Evolutionary conservation across 2,797 vertebrate species (phyloP).

Genomic region (Tokudaia tokunoshimensis): DNA sequence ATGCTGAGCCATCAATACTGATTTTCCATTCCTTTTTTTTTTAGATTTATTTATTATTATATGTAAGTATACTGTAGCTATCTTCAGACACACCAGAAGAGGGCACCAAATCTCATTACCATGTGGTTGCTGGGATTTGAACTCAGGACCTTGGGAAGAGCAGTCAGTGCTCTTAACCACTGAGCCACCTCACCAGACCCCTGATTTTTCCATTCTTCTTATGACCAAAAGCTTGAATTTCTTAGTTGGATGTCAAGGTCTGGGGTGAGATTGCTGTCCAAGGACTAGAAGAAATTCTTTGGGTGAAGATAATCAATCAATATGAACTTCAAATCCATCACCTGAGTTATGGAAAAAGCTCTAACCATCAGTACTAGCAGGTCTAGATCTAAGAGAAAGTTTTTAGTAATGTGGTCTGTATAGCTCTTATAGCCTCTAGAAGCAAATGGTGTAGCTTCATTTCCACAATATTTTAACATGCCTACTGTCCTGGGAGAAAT

Average conservation of each 20-base stretch:
- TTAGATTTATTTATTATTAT: no score
- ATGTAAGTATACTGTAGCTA: no score
- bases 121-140: no score
- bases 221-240: constrained; percentile 52
- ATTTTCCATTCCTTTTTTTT: neutral
- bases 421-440: constrained; percentile 66
- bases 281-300: constrained; percentile 46
- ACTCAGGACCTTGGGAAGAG: no score
- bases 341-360: neutral
- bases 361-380: neutral
- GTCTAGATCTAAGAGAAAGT: neutral
- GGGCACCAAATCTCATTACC: no score
- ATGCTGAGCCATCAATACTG: neutral
- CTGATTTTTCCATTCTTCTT: constrained; percentile 2
- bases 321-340: constrained; percentile 38
- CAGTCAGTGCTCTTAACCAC: no score
- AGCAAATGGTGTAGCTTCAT: constrained; percentile 66
- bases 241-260: neutral
- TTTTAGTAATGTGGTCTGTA: neutral
- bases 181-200: no score
- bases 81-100: no score
- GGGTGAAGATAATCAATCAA: neutral
- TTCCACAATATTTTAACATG: constrained; percentile 54
- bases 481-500: neutral
- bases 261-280: neutral